Conservation (phyloP, 2,113 vertebrate species). For the Prinia subflava region DNA sequence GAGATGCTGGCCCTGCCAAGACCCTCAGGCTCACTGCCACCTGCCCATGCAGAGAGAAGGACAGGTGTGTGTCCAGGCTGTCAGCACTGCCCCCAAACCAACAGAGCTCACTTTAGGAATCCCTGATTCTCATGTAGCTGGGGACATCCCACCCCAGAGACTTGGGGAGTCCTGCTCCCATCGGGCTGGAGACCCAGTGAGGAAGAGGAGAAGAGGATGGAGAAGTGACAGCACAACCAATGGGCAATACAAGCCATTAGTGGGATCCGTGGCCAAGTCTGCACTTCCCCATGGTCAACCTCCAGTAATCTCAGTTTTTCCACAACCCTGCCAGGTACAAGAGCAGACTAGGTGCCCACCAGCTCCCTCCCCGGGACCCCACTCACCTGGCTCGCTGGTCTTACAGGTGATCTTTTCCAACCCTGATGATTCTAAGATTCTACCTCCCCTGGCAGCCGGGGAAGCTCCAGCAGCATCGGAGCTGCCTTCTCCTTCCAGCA, state of each 20-base stretch:
- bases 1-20: not conserved
- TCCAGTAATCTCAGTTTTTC: not conserved
- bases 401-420: not conserved
- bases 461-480: not conserved
- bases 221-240: not conserved
- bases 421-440: not conserved
- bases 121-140: not conserved
- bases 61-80: not conserved
- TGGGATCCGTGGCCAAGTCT: not conserved
- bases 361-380: not conserved
- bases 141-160: not conserved
- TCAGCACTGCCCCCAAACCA: not conserved
- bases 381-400: constrained; percentile 15
- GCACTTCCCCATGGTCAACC: not conserved
- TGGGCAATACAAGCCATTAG: not conserved
- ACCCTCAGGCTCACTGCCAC: accelerated
- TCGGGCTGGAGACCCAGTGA: accelerated
- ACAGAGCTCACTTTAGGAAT: not conserved
- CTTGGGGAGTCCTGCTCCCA: not conserved
- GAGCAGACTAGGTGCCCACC: not conserved
- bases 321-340: not conserved
- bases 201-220: not conserved
- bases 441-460: not conserved
- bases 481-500: not conserved
- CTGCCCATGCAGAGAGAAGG: accelerated